Evolutionary conservation across 2,797 vertebrate genomes (phyloP), one percentile per base, ranked within the genome.

Genomic region (Cirrhinus mrigala): DNA sequence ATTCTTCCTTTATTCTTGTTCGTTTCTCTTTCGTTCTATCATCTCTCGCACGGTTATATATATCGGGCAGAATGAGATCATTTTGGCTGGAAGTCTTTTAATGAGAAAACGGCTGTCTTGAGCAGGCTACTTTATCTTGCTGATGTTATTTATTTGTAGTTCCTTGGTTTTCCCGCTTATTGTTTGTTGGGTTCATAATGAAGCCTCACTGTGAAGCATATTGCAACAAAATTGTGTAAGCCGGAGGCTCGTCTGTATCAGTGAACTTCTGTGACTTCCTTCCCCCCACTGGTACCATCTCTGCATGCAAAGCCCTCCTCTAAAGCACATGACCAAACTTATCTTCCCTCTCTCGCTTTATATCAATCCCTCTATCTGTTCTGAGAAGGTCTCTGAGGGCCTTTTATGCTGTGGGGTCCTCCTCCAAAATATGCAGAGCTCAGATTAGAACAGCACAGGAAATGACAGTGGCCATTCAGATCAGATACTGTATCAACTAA

Each of bases 391-490:
- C 89, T 94, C 89, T 93, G 91, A 93, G 91, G 91, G 85, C 87
- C 91, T 91, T 93, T 94, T 95, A 94, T 95, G 90, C 91, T 90
- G 74, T 71, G 80, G 76, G 68, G 76, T 81, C 76, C 87, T 88
- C 84, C 84, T 89, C 92, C 90, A 79, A 91, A 93, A 93, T 95
- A 88, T 84, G 87, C 86, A 88, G 91, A 82, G 90, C 91, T 90
- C 66, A 70, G 88, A 88, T 92, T 92, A 94, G 94, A 93, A 94
- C 95, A 95, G 95, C 91, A 94, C 94, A 92, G 93, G 91, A 92
- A 94, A 95, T 96, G 93, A 93, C 88, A 92, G 89, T 91, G 79
- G 88, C 91, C 89, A 90, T 94, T 94, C 92, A 94, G 92, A 94
- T 94, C 93, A 93, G 93, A 94, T 94, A 93, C 60, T 91, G 90